Evolutionary conservation across 2,888 invertebrate species (phyloP), one percentile per base, ranked within the genome.

Genomic region (Hypselothyrea guttata): DNA sequence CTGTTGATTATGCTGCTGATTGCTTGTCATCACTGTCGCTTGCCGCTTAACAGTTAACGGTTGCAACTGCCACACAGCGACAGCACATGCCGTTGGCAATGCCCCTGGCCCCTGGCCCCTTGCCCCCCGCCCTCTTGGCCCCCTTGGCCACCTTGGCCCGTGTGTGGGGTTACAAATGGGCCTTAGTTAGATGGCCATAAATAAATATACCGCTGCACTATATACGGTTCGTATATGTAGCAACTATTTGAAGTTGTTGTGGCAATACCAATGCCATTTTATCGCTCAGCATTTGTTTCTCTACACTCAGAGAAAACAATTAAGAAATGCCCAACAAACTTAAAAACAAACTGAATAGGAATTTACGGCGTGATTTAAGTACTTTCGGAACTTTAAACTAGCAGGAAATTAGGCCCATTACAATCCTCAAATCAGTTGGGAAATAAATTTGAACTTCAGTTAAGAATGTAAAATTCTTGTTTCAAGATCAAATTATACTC

Each of bases 1-100:
- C 54, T 57, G 65, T 11, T 46, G 48, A 49, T 58, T 61, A 51
- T 49, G 42, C 9, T 38, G 60, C 42, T 53, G 56, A 53, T 69
- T 54, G 64, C 56, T 49, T 59, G 71, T 70, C 71, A 70, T 68
- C 74, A 64, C 35, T 55, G 60, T n/a, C 57, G 42, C 68, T 49
- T 60, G 55, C 8, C 51, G 38, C 35, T 37, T 54, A 60, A 38
- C 45, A 37, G 64, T 64, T 63, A 67, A 13, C 66, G 49, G 52
- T 40, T 38, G 56, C 12, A 38, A 38, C 47, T 46, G 55, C 49
- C 60, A 51, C 41, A 41, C 51, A 38, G 38, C 22, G 18, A 69
- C 67, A 55, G 60, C 66, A 63, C 66, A 64, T 64, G 70, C 66
- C 67, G 57, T 68, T 58, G 71, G 63, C 65, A 58, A 33, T 66